Evolutionary conservation across 2,888 invertebrate species (phyloP).

Genomic region (Synergus umbraculus): DNA sequence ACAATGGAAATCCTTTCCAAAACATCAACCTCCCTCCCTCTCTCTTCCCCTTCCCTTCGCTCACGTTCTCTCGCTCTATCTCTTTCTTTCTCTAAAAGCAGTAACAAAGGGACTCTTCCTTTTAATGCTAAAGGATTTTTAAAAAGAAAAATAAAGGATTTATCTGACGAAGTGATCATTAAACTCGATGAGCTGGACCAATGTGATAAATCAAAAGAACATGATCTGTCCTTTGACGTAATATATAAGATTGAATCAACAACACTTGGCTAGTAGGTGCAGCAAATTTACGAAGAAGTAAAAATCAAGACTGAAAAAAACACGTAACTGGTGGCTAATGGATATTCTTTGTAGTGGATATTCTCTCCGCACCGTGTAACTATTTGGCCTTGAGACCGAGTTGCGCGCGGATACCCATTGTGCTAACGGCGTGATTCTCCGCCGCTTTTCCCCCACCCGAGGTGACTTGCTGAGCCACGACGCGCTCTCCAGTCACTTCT

Average conservation of each 20-base stretch:
- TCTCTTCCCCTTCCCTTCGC: too few relatives aligned
- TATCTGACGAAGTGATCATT: constrained; percentile 1
- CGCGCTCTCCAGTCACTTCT: too few relatives aligned
- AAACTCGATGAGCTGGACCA: not conserved
- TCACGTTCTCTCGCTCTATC: too few relatives aligned
- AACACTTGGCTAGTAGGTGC: not conserved
- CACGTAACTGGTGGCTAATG: too few relatives aligned
- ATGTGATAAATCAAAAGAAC: not conserved
- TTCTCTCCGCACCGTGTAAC: too few relatives aligned
- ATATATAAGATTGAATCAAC: not conserved
- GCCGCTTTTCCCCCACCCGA: too few relatives aligned
- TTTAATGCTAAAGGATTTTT: not conserved
- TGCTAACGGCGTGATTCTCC: too few relatives aligned
- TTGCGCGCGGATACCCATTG: too few relatives aligned
- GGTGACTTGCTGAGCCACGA: too few relatives aligned
- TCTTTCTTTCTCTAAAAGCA: not conserved
- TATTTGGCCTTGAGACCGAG: too few relatives aligned
- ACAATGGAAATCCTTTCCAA: constrained; percentile 41
- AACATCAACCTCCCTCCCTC: not conserved
- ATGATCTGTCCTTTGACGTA: not conserved
- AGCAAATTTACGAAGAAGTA: not conserved
- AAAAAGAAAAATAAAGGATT: not conserved
- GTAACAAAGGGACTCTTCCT: not conserved
- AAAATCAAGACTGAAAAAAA: not conserved
- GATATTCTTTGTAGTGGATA: too few relatives aligned